Conservation (phyloP, 2,113 vertebrate genomes). For the Anolis carolinensis region DNA sequence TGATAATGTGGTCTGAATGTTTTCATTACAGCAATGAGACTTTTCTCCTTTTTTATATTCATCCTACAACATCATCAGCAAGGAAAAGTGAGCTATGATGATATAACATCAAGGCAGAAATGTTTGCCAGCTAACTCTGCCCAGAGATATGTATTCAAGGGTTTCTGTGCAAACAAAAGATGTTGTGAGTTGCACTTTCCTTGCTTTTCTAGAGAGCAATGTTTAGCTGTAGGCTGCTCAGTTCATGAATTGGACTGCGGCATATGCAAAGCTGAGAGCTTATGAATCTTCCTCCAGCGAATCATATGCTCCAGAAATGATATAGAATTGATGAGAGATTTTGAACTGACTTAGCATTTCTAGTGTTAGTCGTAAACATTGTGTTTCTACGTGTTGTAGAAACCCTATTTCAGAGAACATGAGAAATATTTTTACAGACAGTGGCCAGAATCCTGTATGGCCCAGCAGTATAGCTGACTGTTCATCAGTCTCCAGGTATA, state of each 20-base stretch:
- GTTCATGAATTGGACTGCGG: background rate
- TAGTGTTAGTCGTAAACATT: constrained; percentile 19
- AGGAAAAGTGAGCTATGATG: constrained; percentile 14
- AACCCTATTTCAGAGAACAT: constrained; percentile 47
- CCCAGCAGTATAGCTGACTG: no score
- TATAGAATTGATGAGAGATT: constrained; percentile 24
- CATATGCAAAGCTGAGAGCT: background rate
- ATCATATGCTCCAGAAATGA: constrained; percentile 42
- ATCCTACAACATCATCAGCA: constrained; percentile 28
- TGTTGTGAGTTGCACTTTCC: constrained; percentile 66
- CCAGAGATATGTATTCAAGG: constrained; percentile 29
- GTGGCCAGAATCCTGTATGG: no score
- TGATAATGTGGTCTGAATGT: background rate
- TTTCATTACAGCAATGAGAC: background rate
- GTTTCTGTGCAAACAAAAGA: constrained; percentile 38
- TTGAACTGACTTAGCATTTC: constrained; percentile 34
- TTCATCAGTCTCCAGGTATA: constrained; percentile 33
- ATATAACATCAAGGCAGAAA: background rate
- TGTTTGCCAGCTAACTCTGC: constrained; percentile 44
- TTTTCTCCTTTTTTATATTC: constrained; percentile 13
- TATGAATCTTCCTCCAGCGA: constrained; percentile 26
- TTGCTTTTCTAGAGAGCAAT: constrained; percentile 33
- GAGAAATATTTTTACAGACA: constrained; percentile 40
- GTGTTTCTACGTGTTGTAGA: constrained; percentile 32
- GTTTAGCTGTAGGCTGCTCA: background rate